Base-by-base conservation (phyloP, 2,888 invertebrate genomes). In the Chrysomela aeneicollis region DNA sequence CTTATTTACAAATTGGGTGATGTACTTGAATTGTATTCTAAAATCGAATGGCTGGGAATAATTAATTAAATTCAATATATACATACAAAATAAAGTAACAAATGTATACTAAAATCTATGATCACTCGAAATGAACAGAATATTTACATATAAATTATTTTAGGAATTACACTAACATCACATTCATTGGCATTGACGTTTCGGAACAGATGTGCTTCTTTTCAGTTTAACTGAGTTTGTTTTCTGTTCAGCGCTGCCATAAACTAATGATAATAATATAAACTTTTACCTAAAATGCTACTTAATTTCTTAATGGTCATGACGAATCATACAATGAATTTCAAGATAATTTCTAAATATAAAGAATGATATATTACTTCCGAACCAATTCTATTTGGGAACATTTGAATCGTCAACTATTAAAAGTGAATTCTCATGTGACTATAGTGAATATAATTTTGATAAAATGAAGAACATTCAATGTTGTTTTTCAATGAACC, bases 91-190 rank as follows among this genome's bases (percentile, higher is more conserved):
- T n/a, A 50, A 50, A 50, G 19, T 26, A 30, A 53, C 15, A 30
- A 53, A 53, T 53, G 17, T 53, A 26, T 26, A 50, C 53, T 17
- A 35, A 53, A 42, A 42, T 15, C 42, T 42, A 42, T 42, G 42
- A 42, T 42, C 42, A n/a, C 6, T 42, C n/a, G 42, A 42, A 42
- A 15, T 15, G 15, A 42, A 42, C 42, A 42, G 15, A 63, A 59
- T 67, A 67, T 67, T 58, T 67, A 67, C 66, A 67, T 60, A 60
- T 63, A 52, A 61, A 63, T 59, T 42, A 59, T 60, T 55, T 61
- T 61, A 61, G 30, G 61, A 46, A 52, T 67, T 63, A 67, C 21
- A 58, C 66, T 67, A 67, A 58, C 63, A 67, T 67, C 66, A 67
- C 63, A 67, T 61, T 61, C 49, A 67, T 58, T 67, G 66, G 66